Percentiles rank a stretch among this genome's conserved stretches.
Evolutionary conservation across 1,140 invertebrate genomes (phyloP).

Genomic region (Aphelinus certus): DNA sequence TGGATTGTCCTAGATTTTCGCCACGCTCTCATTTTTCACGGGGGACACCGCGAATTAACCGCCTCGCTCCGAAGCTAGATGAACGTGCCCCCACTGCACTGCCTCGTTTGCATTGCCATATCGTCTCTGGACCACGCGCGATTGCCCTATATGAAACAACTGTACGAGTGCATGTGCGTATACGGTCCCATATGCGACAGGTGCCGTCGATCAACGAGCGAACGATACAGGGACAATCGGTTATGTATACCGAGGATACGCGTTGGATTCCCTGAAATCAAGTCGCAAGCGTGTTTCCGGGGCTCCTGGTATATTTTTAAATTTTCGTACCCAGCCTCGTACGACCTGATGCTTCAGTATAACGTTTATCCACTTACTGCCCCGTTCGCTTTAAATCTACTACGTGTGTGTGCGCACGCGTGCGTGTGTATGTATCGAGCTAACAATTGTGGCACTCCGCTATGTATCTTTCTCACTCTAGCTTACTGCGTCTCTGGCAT

Average conservation of each 20-base stretch:
- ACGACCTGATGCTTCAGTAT: constrained; percentile 25
- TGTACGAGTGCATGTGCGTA: neutral
- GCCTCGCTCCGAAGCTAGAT: too few relatives aligned
- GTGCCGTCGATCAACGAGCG: too few relatives aligned
- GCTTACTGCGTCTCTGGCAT: neutral
- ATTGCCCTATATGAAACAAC: too few relatives aligned
- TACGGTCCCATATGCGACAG: neutral
- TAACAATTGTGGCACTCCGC: constrained; percentile 24
- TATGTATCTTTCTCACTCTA: neutral
- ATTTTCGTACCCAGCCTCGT: constrained; percentile 27
- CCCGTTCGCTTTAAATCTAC: constrained; percentile 33
- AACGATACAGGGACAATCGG: too few relatives aligned
- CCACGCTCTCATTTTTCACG: too few relatives aligned
- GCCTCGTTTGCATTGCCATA: too few relatives aligned
- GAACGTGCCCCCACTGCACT: too few relatives aligned
- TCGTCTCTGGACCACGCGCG: too few relatives aligned
- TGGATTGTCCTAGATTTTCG: too few relatives aligned
- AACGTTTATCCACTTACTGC: constrained; percentile 40
- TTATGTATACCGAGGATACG: too few relatives aligned
- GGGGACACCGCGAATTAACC: too few relatives aligned
- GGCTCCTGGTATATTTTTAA: constrained; percentile 35
- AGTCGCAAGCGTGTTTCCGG: constrained; percentile 13
- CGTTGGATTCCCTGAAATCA: neutral
- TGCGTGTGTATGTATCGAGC: constrained; percentile 1
- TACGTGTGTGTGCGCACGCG: too few relatives aligned